Evolutionary conservation across 2,113 vertebrate species (phyloP), one percentile per base, ranked within the genome.

Genomic region (Melanostigma gelatinosum): DNA sequence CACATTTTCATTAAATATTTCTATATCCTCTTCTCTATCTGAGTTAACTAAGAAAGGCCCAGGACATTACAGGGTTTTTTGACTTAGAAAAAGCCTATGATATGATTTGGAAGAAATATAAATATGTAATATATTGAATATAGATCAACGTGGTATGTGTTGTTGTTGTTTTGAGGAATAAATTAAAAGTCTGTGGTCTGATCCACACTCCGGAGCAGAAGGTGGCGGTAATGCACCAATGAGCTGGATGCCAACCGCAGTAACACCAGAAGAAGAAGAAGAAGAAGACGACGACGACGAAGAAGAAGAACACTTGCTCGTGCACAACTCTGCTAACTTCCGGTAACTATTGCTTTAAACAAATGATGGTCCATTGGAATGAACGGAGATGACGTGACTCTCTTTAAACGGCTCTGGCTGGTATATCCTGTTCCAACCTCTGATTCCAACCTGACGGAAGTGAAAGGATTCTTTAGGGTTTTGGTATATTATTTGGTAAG

Each of bases 401-500:
- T 58, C 0, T 15, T 58, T 29, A 58, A 29, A 58, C 55, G 55
- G 11, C 55, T 58, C 55, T 36, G 32, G 32, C 32, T 38, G 2
- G 55, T 12, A 76, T 18, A 2, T 87, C 82, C 84, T 44, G 77
- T 20, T 85, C 42, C 54, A 24, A 58, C 70, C 69, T 61, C 63
- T 48, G 16, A 82, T 48, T 5, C 18, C 50, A 57, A 58, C 44
- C 52, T 66, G 20, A 32, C 58, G 63, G 40, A 16, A 67, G 5
- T 42, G 60, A 71, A 54, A 79, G 80, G 11, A 65, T 80, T 78
- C 79, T 48, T 36, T 11, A 1, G 27, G 11, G 4, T 72, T 72
- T 79, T 42, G 22, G 6, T 52, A 40, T 5, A 72, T 32, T 75
- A 72, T 54, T 73, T 32, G 75, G 81, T 87, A 66, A 84, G 63